Conservation (phyloP, 2,797 vertebrate species). For the Cuniculus paca region DNA sequence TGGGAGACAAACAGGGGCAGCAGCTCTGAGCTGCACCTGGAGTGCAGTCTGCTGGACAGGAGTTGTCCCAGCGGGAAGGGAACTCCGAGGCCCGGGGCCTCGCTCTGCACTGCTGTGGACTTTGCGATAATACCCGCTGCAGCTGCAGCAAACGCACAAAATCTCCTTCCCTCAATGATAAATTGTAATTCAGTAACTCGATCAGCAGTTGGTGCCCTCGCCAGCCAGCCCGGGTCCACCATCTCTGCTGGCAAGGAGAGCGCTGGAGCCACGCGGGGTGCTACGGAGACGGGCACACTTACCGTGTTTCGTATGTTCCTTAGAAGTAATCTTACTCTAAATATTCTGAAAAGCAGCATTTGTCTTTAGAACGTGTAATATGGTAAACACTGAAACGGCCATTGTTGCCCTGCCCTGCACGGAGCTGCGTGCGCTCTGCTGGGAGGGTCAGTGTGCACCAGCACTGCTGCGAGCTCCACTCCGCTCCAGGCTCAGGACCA, state of each 20-base stretch:
- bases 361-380: neutral
- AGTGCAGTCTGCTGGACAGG: neutral
- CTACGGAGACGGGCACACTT: neutral
- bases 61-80: neutral
- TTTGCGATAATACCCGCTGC: fast-evolving
- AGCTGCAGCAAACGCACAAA: neutral
- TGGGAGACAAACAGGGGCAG: no score
- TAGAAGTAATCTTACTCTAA: neutral
- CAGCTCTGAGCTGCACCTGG: no score
- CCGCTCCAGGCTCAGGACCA: no score
- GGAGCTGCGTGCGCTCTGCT: no score
- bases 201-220: no score
- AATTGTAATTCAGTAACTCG: neutral
- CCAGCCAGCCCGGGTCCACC: no score
- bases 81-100: no score
- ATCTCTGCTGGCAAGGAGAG: no score
- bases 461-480: no score
- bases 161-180: neutral
- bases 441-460: no score
- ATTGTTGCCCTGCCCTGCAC: no score
- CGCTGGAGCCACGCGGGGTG: no score
- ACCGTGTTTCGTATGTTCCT: neutral
- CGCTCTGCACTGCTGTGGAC: neutral
- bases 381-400: neutral
- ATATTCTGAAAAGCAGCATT: neutral